Evolutionary conservation across 37 sponge, comb jelly and placozoan genomes (phyloP).

Genomic region (Halisarca cf. caerulea): DNA sequence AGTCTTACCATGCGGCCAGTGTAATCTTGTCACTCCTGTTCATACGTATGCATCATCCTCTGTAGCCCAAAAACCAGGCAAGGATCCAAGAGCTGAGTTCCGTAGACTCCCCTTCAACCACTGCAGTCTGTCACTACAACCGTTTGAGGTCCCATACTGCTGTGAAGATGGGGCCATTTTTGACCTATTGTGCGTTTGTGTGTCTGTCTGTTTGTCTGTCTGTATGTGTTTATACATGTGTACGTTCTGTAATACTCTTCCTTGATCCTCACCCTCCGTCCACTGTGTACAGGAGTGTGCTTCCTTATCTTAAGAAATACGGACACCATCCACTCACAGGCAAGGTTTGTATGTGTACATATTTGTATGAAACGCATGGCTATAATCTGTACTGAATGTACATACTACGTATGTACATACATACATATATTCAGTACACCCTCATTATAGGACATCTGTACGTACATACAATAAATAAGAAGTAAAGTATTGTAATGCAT

Average conservation of each 20-base stretch:
- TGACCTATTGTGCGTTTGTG: slow-evolving; percentile 73
- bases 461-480: too few species aligned
- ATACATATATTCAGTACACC: too few species aligned
- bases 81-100: slow-evolving; percentile 48
- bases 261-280: neutral
- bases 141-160: slow-evolving; percentile 90
- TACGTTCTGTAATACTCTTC: neutral
- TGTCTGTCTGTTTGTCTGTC: slow-evolving; percentile 29
- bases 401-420: neutral
- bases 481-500: too few species aligned
- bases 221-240: slow-evolving; percentile 20
- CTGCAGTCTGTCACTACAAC: slow-evolving; percentile 96
- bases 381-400: neutral
- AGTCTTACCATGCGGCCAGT: too few species aligned
- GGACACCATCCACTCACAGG: slow-evolving; percentile 86
- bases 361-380: neutral
- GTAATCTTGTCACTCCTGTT: too few species aligned
- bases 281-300: slow-evolving; percentile 55
- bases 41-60: too few species aligned
- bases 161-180: slow-evolving; percentile 87
- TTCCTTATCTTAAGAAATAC: slow-evolving; percentile 89
- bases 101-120: slow-evolving; percentile 89
- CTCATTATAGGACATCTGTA: too few species aligned
- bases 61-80: neutral
- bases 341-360: slow-evolving; percentile 54